Base-by-base conservation (phyloP, 1,140 invertebrate genomes). In the Scaptomyza pallida region DNA sequence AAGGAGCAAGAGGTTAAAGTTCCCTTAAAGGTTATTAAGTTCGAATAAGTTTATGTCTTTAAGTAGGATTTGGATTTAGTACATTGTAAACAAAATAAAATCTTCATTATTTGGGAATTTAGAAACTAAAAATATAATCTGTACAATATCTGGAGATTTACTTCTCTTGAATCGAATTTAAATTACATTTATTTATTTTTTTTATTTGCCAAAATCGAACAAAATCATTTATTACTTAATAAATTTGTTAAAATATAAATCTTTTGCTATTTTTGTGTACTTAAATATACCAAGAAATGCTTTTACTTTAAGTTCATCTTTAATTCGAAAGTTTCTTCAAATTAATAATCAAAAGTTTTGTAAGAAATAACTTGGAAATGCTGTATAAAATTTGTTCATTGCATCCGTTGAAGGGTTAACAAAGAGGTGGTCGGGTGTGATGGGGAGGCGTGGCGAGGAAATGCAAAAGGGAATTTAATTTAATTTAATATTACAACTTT, bases 401-500 rank as follows among this genome's bases (percentile, higher is more conserved):
- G 54, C 63, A 67, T 41, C 45, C 19, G 16, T 37, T 26, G 33
- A 17, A 9, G 45, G 40, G 16, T 1, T 13, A 21, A 19, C 9
- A n/a, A 26, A 43, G 8, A 43, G 9, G 5, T 1, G 26, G 23
- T n/a, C n/a, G n/a, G n/a, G n/a, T n/a, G n/a, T n/a, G n/a, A n/a
- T 21, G 19, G 19, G 45, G 48, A 30, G 9, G 19, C 30, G 10
- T 5, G 26, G 2, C 0, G 9, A 30, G 45, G 33, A 54, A 64
- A 63, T 69, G 54, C 44, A 44, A n/a, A 65, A 45, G 75, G 69
- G 77, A 86, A 86, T 86, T 86, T 88, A 74, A 86, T 86, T 86
- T 75, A 78, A 85, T 85, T 85, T 83, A 72, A 75, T 68, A 75
- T 83, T 76, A 79, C 72, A 85, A 83, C 63, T 83, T n/a, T 79